Percentiles rank a stretch among this genome's conserved stretches.
These are phyloP conservation scores for Chloroceryle inda DNA, from an alignment of 2,797 vertebrate species.

Conservation along the genomic window DNA sequence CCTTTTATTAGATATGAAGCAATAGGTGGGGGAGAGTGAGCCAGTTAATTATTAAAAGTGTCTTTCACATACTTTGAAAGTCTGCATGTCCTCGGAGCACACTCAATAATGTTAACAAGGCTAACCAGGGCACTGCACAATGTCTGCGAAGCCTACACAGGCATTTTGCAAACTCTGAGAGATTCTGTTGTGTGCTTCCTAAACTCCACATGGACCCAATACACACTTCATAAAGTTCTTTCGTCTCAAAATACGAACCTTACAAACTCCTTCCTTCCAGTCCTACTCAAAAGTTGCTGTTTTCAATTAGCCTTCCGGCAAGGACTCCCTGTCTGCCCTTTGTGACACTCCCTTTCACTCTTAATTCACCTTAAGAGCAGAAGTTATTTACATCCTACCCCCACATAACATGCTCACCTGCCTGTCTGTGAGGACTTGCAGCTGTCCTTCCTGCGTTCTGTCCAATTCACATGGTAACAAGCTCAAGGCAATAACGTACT, in stretches of 20 bases:
- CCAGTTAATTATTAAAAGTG: constrained; percentile 44
- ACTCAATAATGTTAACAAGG: constrained; percentile 47
- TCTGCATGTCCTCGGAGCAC: constrained; percentile 36
- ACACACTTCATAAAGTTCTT: constrained; percentile 53
- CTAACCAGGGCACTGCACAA: not conserved
- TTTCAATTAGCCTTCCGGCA: not conserved
- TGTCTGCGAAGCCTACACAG: not conserved
- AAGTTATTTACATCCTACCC: not conserved
- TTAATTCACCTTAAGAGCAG: not conserved
- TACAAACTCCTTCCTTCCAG: not conserved
- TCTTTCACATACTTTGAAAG: constrained; percentile 13
- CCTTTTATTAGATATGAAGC: constrained; percentile 20
- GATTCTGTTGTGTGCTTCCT: constrained; percentile 2
- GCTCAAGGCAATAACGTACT: not conserved
- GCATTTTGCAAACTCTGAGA: fast-evolving
- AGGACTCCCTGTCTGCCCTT: not conserved
- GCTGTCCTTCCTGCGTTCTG: not conserved
- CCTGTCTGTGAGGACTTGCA: not conserved
- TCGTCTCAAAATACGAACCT: not conserved
- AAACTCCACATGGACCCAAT: constrained; percentile 8
- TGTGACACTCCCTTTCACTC: not conserved
- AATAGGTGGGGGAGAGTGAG: not conserved
- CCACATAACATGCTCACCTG: not conserved
- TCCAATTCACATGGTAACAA: not conserved
- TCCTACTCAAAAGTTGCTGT: not conserved